Evolutionary conservation across 2,888 invertebrate genomes (phyloP), one percentile per base, ranked within the genome.

Genomic region (Aplocera efformata): DNA sequence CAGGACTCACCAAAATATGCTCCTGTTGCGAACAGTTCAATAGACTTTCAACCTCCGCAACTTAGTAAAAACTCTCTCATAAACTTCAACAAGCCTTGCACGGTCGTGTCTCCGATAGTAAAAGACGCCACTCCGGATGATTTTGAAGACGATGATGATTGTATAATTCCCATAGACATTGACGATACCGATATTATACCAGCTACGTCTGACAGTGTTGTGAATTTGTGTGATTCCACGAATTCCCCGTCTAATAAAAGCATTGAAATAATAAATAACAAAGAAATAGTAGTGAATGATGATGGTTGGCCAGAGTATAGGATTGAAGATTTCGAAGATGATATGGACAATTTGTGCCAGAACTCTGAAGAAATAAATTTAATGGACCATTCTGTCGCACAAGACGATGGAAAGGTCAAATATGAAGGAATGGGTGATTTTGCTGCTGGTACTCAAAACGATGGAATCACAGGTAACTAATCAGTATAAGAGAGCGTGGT

Each of bases 391-490:
- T 60, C 73, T 1, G 42, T 67, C 1, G 51, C 56, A 3, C 53
- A 61, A 17, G 66, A 63, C n/a, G 43, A 40, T 6, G 52, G 47
- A 0, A 56, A 53, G 1, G 48, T 67, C 0, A 81, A 79, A 44
- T 81, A 88, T 52, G 79, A 79, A 42, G 83, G 81, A 1, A 86
- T 89, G 64, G 91, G 90, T 0, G 81, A 88, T 44, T 92, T 92
- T 55, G 84, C 88, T 36, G 90, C 88, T 3, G 89, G 90, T 42
- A 90, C 91, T 8, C 83, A 89, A 50, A 93, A 94, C 67, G 93
- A 94, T 71, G 93, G 93, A 0, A 88, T 90, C 0, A 93, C 93
- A 46, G 91, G 89, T 83, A 60, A 56, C 41, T 10, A 22, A 6
- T 23, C n/a, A n/a, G n/a, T n/a, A n/a, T n/a, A n/a, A n/a, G n/a